These are phyloP conservation scores for Cylloceria caligata DNA, from an alignment of 2,888 invertebrate species.

Conservation along the genomic window DNA sequence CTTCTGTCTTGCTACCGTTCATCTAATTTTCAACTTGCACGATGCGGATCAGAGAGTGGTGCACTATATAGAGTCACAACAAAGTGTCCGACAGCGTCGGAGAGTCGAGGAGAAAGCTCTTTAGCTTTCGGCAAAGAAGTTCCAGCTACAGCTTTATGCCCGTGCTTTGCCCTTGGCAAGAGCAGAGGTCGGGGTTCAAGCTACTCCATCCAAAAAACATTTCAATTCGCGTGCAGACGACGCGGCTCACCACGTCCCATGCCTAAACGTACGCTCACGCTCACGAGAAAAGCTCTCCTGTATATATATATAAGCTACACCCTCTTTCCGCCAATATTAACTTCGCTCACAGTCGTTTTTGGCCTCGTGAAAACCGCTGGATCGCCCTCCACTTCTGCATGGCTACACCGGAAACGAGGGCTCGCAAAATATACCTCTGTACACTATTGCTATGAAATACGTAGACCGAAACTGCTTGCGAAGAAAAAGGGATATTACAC, in stretches of 20 bases:
- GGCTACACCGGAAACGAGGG: slow-evolving; percentile 48
- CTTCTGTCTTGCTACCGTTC: slow-evolving; percentile 34
- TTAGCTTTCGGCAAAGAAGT: slow-evolving; percentile 33
- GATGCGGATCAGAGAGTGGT: slow-evolving; percentile 41
- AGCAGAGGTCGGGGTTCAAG: slow-evolving; percentile 26
- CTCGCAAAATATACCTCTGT: slow-evolving; percentile 28
- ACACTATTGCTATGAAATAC: slow-evolving; percentile 46
- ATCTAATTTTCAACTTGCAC: slow-evolving; percentile 38
- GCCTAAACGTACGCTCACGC: slow-evolving; percentile 21
- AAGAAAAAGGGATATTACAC: slow-evolving; percentile 42
- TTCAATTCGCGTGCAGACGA: slow-evolving; percentile 55
- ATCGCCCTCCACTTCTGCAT: slow-evolving; percentile 30
- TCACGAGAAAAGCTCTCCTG: slow-evolving; percentile 22
- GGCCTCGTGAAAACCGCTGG: slow-evolving; percentile 49
- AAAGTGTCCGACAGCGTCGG: neutral
- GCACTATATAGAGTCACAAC: slow-evolving; percentile 32
- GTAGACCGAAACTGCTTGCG: slow-evolving; percentile 16
- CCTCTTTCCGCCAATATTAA: slow-evolving; percentile 57
- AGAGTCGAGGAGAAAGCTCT: slow-evolving; percentile 35
- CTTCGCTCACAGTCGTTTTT: slow-evolving; percentile 55
- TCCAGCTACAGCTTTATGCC: slow-evolving; percentile 22
- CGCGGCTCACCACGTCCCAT: slow-evolving; percentile 18
- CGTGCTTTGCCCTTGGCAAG: slow-evolving; percentile 12
- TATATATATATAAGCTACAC: slow-evolving; percentile 31
- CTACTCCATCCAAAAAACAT: slow-evolving; percentile 56